These are phyloP conservation scores for Hylaea fasciaria DNA, from an alignment of 2,888 invertebrate genomes.

Conservation along the genomic window DNA sequence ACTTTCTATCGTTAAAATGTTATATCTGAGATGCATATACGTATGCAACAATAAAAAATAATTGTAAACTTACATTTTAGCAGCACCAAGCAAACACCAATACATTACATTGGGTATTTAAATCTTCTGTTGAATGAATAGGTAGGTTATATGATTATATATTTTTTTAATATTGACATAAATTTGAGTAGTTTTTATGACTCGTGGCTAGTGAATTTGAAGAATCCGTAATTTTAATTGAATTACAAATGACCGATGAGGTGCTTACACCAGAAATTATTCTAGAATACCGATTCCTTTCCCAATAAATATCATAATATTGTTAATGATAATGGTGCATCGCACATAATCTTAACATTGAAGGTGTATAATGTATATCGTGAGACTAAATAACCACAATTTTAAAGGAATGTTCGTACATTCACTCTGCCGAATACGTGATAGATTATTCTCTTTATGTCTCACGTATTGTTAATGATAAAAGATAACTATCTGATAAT, in stretches of 20 bases:
- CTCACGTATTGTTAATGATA: not conserved
- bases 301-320: not conserved
- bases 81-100: not conserved
- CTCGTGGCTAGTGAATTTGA: no score
- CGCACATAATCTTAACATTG: no score
- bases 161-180: no score
- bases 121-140: no score
- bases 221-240: no score
- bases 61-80: not conserved
- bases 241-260: no score
- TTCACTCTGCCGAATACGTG: conserved; percentile 5
- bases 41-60: conserved; percentile 4
- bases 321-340: not conserved
- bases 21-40: conserved; percentile 1
- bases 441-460: not conserved
- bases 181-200: no score
- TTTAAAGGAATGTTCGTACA: conserved; percentile 6
- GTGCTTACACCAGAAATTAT: no score
- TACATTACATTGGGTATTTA: not conserved
- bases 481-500: no score
- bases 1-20: conserved; percentile 30
- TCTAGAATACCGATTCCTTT: not conserved
- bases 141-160: no score
- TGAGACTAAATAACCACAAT: not conserved
- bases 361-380: not conserved